A percentile compares a stretch with the other conserved stretches of the same genome.
These are phyloP conservation scores for Hipposideros armiger DNA, from an alignment of 2,113 vertebrate genomes.

Conservation along the genomic window DNA sequence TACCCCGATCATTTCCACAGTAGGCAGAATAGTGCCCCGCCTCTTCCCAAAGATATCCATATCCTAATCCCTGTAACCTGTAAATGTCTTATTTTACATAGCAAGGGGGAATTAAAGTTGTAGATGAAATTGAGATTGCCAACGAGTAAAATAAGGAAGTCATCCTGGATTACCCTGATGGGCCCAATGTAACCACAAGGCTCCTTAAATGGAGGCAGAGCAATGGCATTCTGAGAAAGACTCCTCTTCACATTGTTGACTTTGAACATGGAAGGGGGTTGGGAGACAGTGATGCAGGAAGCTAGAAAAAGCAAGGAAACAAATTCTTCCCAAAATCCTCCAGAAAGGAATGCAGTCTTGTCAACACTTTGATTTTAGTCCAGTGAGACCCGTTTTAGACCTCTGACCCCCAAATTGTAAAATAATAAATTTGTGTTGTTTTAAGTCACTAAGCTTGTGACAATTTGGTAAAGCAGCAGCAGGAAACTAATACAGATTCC, in stretches of 20 bases:
- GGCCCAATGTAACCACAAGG: neutral
- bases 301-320: neutral
- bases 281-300: neutral
- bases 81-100: neutral
- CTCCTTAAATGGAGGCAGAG: neutral
- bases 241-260: neutral
- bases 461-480: neutral
- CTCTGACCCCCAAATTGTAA: neutral
- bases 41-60: neutral
- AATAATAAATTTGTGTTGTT: neutral
- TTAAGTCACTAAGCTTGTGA: neutral
- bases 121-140: constrained; percentile 33
- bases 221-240: neutral
- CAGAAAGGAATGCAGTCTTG: neutral
- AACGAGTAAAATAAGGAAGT: constrained; percentile 16
- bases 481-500: neutral
- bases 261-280: neutral
- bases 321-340: neutral
- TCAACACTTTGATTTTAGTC: neutral
- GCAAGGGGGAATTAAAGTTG: neutral
- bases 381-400: neutral
- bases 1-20: neutral
- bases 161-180: neutral
- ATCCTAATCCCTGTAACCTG: neutral
- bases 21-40: neutral